Evolutionary conservation across 2,113 vertebrate species (phyloP), one percentile per base, ranked within the genome.

Genomic region (Daboia siamensis): DNA sequence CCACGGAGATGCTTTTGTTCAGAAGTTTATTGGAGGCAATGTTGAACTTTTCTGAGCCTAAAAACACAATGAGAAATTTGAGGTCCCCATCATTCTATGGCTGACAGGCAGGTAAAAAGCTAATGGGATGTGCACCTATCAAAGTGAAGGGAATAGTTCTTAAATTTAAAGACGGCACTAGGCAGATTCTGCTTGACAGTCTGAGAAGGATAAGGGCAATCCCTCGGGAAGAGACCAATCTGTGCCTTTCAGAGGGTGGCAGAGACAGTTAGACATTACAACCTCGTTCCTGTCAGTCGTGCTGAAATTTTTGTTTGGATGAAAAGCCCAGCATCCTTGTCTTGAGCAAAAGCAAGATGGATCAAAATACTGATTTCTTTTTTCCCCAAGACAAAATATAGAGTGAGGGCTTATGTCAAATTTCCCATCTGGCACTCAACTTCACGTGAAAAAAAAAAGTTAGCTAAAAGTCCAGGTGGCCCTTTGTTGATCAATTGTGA

Each of bases 231-330:
- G 2, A 69, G 0, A 74, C 12, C 23, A 86, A 17, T 0, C 74
- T 59, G 80, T 90, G 64, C 93, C 69, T 92, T 84, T 92, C 87
- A n/a, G 46, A 5, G 64, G 80, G 33, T 64, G 86, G 61, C 64
- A 61, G 33, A 54, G 0, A 74, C 5, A 26, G 44, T 21, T 26
- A 86, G 0, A 59, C 20, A 86, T 80, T 90, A 29, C 48, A 55
- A 8, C 84, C 23, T 1, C 0, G 0, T 87, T 94, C n/a, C 44
- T 88, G 7, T 13, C 94, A 88, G 15, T 93, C 90, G 89, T 2
- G 61, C 55, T 23, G 24, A n/a, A 88, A 64, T n/a, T 86, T 91
- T 84, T 23, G 15, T 54, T 91, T 93, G 51, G 59, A 57, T 64
- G 20, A 1, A 24, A 88, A 92, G 3, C 64, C 15, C 29, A 93